These are phyloP conservation scores for Nannospalax galili DNA, from an alignment of 2,113 vertebrate genomes.

Conservation along the genomic window DNA sequence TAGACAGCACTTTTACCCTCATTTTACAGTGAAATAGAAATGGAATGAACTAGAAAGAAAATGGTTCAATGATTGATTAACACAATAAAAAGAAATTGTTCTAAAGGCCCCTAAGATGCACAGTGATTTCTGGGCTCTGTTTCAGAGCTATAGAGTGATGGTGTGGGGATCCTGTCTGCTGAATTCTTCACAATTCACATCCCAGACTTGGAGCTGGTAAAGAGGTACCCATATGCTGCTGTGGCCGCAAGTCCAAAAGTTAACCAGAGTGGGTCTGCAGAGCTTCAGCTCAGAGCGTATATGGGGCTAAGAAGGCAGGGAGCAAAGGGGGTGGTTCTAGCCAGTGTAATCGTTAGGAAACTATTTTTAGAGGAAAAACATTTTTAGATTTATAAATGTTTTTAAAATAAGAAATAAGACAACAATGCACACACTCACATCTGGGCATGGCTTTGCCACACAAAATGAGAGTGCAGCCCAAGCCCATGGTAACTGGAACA, in stretches of 20 bases:
- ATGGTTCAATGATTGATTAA: not conserved
- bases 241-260: not conserved
- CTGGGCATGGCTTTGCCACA: conserved; percentile 3
- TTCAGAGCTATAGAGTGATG: not conserved
- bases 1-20: not conserved
- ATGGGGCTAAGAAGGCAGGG: not conserved
- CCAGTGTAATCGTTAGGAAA: not conserved
- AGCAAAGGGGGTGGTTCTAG: not conserved
- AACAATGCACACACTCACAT: not conserved
- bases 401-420: conserved; percentile 45
- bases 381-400: conserved; percentile 47
- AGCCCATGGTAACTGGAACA: not conserved
- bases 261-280: not conserved
- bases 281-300: not conserved
- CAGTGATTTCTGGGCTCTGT: not conserved
- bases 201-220: not conserved
- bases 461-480: not conserved
- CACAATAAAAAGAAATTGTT: conserved; percentile 12
- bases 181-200: not conserved
- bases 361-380: conserved; percentile 12
- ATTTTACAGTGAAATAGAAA: not conserved
- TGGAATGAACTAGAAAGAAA: not conserved
- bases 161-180: not conserved
- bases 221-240: not conserved
- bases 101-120: not conserved